phyloP scores from a whole-genome alignment of 64 coral and sea anemone species.

The Pachyseris speciosa region DNA sequence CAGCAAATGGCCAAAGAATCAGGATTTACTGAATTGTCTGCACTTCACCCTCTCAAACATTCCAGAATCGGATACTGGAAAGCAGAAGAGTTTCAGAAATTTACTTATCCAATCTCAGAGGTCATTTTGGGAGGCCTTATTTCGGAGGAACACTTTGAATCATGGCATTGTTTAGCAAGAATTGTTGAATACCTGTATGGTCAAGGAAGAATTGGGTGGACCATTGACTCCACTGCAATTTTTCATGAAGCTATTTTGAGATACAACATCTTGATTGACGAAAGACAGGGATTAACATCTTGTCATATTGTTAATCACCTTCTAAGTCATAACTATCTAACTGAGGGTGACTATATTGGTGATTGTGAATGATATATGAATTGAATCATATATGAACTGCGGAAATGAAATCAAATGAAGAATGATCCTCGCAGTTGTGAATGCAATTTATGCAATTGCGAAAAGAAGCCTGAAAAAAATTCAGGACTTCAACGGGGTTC shows the following conservation, averaged over 20 bases:
- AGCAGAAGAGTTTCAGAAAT: conserved; percentile 70
- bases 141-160: conserved; percentile 7
- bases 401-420: no score
- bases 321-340: no score
- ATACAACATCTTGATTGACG: conserved; percentile 46
- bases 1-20: conserved; percentile 61
- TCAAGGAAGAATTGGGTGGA: conserved; percentile 41
- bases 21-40: conserved; percentile 74
- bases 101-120: conserved; percentile 56
- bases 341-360: no score
- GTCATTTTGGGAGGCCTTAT: conserved; percentile 21
- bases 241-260: conserved; percentile 8
- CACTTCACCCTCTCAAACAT: conserved; percentile 39
- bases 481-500: no score
- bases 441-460: no score
- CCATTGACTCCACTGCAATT: conserved; percentile 33
- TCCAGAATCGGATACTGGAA: conserved; percentile 45
- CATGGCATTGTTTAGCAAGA: conserved; percentile 8
- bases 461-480: no score
- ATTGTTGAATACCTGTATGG: conserved; percentile 50
- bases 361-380: no score
- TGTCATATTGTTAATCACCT: conserved; percentile 36
- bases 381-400: no score
- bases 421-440: no score
- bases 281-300: conserved; percentile 27